phyloP scores from a whole-genome alignment of 2,113 vertebrate species.

The Rhinopithecus roxellana region DNA sequence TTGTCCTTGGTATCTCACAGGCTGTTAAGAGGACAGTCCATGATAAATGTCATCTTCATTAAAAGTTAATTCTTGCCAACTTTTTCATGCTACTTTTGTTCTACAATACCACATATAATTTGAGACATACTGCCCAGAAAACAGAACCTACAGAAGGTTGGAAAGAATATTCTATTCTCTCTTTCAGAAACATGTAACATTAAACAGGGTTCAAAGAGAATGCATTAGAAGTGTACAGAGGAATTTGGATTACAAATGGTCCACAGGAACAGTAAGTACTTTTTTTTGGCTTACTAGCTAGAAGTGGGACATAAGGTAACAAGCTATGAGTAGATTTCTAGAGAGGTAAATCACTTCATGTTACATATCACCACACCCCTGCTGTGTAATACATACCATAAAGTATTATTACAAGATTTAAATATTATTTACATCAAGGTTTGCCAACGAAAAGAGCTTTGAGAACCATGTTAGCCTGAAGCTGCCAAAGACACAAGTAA shows the following conservation, averaged over 20 bases:
- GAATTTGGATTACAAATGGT: background rate
- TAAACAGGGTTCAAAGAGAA: background rate
- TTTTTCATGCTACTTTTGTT: conserved; percentile 19
- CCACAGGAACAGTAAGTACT: background rate
- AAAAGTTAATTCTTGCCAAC: conserved; percentile 24
- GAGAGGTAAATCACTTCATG: background rate
- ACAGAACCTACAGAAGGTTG: background rate
- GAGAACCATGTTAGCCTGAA: background rate
- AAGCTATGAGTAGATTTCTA: background rate
- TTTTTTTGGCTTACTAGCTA: background rate
- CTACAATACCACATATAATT: background rate
- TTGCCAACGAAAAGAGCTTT: background rate
- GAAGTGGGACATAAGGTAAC: background rate
- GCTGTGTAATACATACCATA: background rate
- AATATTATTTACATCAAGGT: background rate
- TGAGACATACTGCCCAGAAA: background rate
- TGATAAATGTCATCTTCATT: conserved; percentile 32
- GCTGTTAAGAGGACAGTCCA: background rate
- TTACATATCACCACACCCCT: background rate
- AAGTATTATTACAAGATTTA: background rate
- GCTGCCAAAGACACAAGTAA: background rate
- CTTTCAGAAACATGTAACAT: background rate
- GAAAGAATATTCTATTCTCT: background rate
- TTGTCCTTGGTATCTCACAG: background rate
- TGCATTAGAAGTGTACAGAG: background rate